phyloP scores from a whole-genome alignment of 2,797 vertebrate genomes.

The Enteromius anoplus region DNA sequence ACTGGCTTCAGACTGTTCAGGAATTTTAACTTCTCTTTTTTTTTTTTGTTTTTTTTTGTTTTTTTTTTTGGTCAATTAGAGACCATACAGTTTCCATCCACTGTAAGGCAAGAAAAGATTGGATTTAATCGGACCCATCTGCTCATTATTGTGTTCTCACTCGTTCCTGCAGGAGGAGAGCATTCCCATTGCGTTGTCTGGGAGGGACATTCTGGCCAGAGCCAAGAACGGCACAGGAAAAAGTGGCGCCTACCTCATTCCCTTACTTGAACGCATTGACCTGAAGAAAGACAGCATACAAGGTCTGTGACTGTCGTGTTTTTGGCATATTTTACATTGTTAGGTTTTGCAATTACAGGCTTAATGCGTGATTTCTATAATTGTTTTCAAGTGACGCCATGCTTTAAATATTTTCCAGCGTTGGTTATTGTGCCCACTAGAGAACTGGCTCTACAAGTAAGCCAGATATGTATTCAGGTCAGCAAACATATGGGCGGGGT shows the following conservation, averaged over 20 bases:
- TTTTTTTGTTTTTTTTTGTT: too few species aligned
- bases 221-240: conserved; percentile 99
- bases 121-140: conserved; percentile 7
- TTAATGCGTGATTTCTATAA: not conserved
- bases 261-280: conserved; percentile 99
- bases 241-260: conserved; percentile 99
- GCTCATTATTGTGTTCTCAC: conserved; percentile 6
- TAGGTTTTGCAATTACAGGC: not conserved
- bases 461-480: conserved; percentile 99
- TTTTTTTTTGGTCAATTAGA: not conserved
- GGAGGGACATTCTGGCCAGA: conserved; percentile 98
- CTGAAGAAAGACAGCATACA: conserved; percentile 99
- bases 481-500: conserved; percentile 99
- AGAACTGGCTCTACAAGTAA: conserved; percentile 99
- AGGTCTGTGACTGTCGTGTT: conserved; percentile 77
- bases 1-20: not conserved
- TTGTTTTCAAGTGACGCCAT: not conserved
- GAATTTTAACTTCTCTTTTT: not conserved
- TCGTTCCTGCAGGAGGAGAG: conserved; percentile 89
- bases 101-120: not conserved
- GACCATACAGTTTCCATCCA: not conserved
- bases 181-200: conserved; percentile 99
- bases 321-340: not conserved
- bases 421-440: conserved; percentile 98
- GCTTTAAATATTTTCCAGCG: conserved; percentile 73